These are phyloP conservation scores for Sander lucioperca DNA, from an alignment of 2,113 vertebrate genomes.

Conservation along the genomic window DNA sequence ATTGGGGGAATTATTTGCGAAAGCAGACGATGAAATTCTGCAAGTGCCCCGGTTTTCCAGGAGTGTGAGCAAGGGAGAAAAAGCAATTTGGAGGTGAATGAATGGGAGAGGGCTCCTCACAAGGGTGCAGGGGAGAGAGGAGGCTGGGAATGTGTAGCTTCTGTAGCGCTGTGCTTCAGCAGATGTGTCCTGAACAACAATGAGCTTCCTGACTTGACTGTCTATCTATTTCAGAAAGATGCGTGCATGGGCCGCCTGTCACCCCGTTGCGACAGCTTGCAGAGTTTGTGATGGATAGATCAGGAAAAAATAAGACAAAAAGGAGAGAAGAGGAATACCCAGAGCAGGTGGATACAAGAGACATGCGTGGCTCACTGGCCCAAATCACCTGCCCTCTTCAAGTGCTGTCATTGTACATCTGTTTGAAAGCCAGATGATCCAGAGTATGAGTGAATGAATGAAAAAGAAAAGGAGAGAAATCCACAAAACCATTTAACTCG, in stretches of 20 bases:
- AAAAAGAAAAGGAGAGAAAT: conserved; percentile 11
- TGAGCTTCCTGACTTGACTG: conserved; percentile 65
- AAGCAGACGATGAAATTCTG: conserved; percentile 52
- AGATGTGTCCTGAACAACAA: conserved; percentile 77
- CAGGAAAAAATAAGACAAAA: conserved; percentile 57
- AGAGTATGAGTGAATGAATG: conserved; percentile 14
- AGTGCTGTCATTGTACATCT: conserved; percentile 78
- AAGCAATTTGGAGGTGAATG: conserved; percentile 74
- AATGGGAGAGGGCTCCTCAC: conserved; percentile 63
- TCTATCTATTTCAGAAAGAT: conserved; percentile 73
- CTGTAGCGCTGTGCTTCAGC: conserved; percentile 50
- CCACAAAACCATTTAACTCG: not conserved
- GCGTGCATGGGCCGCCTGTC: conserved; percentile 62
- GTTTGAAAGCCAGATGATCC: conserved; percentile 62
- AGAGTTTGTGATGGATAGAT: conserved; percentile 79
- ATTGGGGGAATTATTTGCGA: conserved; percentile 35
- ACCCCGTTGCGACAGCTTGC: conserved; percentile 71
- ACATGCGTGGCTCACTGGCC: conserved; percentile 76
- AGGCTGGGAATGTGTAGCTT: conserved; percentile 43
- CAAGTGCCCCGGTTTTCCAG: conserved; percentile 30
- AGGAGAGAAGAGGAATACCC: conserved; percentile 52
- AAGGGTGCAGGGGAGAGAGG: conserved; percentile 44
- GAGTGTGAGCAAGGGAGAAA: conserved; percentile 40
- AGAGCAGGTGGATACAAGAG: conserved; percentile 60
- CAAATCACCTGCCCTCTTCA: conserved; percentile 77